These are phyloP conservation scores for Toxotes jaculatrix DNA, from an alignment of 2,113 vertebrate species.

Conservation along the genomic window DNA sequence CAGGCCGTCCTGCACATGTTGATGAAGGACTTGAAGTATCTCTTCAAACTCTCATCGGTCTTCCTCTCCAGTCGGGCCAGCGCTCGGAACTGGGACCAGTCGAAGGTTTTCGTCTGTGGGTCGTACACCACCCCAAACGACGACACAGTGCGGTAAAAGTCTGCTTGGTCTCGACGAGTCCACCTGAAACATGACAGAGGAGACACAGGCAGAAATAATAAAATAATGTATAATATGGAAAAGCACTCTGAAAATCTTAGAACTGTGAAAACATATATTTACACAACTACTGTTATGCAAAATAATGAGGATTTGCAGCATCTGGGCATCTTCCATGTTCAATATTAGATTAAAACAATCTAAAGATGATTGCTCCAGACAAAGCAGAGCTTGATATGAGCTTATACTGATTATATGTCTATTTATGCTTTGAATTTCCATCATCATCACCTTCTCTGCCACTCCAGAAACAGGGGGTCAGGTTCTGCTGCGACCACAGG, in stretches of 20 bases:
- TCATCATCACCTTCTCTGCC: conserved; percentile 90
- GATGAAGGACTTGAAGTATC: conserved; percentile 95
- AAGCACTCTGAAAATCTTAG: no score
- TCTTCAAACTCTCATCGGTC: conserved; percentile 94
- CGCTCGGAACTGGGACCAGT: conserved; percentile 95
- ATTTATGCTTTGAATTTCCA: rapidly evolving
- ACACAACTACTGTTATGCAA: no score
- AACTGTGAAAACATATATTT: no score
- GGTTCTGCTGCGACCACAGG: conserved; percentile 85
- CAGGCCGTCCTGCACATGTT: conserved; percentile 97
- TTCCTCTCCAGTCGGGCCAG: conserved; percentile 96
- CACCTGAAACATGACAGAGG: conserved; percentile 83
- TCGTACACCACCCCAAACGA: conserved; percentile 96
- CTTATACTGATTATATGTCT: no score
- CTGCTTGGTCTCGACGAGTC: conserved; percentile 97
- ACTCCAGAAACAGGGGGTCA: conserved; percentile 92
- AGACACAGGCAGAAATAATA: background rate
- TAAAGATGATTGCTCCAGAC: no score
- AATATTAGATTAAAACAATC: no score
- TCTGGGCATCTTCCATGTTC: no score
- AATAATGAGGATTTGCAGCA: no score
- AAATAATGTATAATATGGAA: no score
- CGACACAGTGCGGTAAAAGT: conserved; percentile 96
- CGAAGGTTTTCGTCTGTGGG: conserved; percentile 92
- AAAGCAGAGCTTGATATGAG: conserved; percentile 58